Percentiles rank a stretch among this genome's conserved stretches.
These are phyloP conservation scores for Eurytemora carolleeae DNA, from an alignment of 1,140 invertebrate species.

Conservation along the genomic window DNA sequence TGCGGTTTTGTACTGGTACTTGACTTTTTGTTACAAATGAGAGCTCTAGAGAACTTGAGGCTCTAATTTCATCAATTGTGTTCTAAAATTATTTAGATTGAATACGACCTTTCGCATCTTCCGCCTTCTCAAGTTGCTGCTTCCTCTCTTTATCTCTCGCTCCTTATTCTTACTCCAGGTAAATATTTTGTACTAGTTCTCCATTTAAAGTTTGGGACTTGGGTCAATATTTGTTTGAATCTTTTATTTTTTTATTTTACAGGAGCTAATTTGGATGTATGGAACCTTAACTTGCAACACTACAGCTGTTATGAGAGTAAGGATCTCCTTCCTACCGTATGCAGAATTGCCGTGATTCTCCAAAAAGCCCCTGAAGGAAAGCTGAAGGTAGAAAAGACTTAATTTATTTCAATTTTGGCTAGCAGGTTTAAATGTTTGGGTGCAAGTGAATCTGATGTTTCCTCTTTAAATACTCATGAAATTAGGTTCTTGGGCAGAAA, in stretches of 20 bases:
- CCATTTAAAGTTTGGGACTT: background rate
- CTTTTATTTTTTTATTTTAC: background rate
- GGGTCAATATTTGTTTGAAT: background rate
- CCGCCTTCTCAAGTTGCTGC: background rate
- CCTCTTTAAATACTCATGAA: background rate
- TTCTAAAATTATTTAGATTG: conserved; percentile 25
- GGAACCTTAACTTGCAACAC: background rate
- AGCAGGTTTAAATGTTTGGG: background rate
- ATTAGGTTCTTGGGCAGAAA: too few species aligned
- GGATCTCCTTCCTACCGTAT: background rate
- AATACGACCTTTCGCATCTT: background rate
- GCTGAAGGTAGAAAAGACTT: background rate
- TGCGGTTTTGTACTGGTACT: background rate
- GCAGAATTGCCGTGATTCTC: background rate
- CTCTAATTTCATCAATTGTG: background rate
- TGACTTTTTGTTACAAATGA: background rate
- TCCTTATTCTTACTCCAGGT: background rate
- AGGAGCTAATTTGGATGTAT: background rate
- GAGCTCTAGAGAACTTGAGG: background rate
- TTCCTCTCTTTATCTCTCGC: background rate
- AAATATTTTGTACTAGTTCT: background rate
- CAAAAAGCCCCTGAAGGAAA: background rate
- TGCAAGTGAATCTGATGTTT: background rate
- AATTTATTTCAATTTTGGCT: background rate
- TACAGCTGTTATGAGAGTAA: background rate